A percentile compares a stretch with the other conserved stretches of the same genome.
phyloP scores from a whole-genome alignment of 2,113 vertebrate species.

The Mastomys coucha region DNA sequence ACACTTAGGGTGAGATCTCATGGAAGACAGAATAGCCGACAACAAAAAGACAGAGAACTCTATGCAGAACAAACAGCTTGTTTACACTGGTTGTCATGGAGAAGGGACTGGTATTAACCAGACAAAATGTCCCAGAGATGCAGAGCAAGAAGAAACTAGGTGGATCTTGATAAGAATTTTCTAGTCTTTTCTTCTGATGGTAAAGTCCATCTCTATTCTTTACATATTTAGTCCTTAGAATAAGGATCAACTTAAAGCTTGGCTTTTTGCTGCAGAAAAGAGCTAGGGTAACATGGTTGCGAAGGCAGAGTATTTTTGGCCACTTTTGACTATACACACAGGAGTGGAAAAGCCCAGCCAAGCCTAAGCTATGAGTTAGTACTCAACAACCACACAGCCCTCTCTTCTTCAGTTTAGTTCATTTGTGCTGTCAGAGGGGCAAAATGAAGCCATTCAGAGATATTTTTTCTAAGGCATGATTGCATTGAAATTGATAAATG shows the following conservation, averaged over 20 bases:
- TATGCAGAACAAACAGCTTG: background rate
- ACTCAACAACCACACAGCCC: background rate
- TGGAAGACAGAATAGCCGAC: background rate
- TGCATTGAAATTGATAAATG: constrained; percentile 38
- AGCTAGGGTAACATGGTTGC: background rate
- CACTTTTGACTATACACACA: background rate
- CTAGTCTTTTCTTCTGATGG: background rate
- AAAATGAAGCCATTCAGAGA: constrained; percentile 26
- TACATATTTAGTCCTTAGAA: constrained; percentile 35
- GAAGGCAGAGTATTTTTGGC: background rate
- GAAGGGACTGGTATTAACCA: background rate
- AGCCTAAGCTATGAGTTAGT: background rate
- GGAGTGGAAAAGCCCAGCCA: background rate
- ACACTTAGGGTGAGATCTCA: background rate
- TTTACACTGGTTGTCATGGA: background rate
- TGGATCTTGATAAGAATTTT: background rate
- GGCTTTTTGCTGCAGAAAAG: background rate
- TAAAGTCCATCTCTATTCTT: background rate
- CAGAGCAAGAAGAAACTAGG: background rate
- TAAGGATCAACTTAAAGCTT: background rate
- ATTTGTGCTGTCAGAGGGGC: background rate
- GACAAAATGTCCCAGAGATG: background rate
- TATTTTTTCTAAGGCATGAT: background rate
- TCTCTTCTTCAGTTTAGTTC: background rate
- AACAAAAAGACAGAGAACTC: background rate